phyloP scores from a whole-genome alignment of 2,113 vertebrate species.

The Eonycteris spelaea region DNA sequence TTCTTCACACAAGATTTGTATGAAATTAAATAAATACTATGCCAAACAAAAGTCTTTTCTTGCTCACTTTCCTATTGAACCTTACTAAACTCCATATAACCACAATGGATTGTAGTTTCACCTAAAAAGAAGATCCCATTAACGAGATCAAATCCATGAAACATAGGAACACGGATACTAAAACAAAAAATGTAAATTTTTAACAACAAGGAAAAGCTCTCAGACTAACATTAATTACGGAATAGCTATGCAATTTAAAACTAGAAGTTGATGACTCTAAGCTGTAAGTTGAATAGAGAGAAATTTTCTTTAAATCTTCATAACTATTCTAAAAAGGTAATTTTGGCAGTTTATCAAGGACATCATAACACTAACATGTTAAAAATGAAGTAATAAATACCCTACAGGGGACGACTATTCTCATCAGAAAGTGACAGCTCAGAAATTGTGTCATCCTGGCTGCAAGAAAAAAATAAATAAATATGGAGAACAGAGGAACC shows the following conservation, averaged over 20 bases:
- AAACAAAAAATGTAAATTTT: conserved; percentile 2
- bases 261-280: background rate
- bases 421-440: conserved; percentile 6
- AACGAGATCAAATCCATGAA: background rate
- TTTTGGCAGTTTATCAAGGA: conserved; percentile 1
- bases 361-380: background rate
- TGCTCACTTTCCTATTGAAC: background rate
- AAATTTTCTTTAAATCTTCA: conserved; percentile 52
- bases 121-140: conserved; percentile 13
- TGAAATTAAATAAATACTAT: conserved; percentile 25
- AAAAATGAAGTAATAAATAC: conserved; percentile 26
- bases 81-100: background rate
- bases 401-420: background rate
- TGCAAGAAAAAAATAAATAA: background rate
- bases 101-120: background rate
- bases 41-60: background rate
- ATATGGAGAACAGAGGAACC: background rate
- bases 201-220: conserved; percentile 12
- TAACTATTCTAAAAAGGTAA: background rate
- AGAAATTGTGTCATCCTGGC: background rate
- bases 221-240: background rate
- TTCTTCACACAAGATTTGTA: background rate
- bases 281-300: background rate
- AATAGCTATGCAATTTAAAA: background rate
- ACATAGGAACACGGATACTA: conserved; percentile 33